Evolutionary conservation across 1,140 invertebrate species (phyloP).

Genomic region (Cotesia vestalis): DNA sequence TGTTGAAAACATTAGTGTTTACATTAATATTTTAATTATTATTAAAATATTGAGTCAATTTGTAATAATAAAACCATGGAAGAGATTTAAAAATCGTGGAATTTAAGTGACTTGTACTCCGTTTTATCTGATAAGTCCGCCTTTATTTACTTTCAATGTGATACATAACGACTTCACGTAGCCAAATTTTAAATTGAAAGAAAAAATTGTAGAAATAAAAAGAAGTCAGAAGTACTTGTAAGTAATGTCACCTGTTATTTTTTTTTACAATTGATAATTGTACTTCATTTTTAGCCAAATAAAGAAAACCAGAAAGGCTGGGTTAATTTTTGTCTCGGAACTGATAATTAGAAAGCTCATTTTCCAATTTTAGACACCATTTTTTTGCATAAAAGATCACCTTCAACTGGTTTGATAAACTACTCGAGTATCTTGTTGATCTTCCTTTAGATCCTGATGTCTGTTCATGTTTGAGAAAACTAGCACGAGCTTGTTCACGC

Average conservation of each 20-base stretch:
- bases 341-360: constrained; percentile 44
- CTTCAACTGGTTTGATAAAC: too few relatives aligned
- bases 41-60: too few relatives aligned
- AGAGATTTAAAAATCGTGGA: too few relatives aligned
- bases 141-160: too few relatives aligned
- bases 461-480: constrained; percentile 67
- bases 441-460: constrained; percentile 70
- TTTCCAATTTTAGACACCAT: too few relatives aligned
- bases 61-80: too few relatives aligned
- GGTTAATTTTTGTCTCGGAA: constrained; percentile 51
- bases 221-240: constrained; percentile 47
- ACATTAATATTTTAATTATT: too few relatives aligned
- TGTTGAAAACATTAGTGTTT: too few relatives aligned
- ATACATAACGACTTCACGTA: constrained; percentile 64
- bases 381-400: too few relatives aligned
- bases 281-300: constrained; percentile 52
- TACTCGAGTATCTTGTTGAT: constrained; percentile 70
- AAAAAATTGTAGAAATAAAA: constrained; percentile 44
- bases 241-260: neutral
- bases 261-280: constrained; percentile 34
- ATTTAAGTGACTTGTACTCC: too few relatives aligned
- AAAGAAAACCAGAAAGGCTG: constrained; percentile 51
- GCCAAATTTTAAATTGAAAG: constrained; percentile 49
- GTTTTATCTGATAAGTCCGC: too few relatives aligned
- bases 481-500: too few relatives aligned